phyloP scores from a whole-genome alignment of 1,140 invertebrate genomes.

The Heliconius congener region DNA sequence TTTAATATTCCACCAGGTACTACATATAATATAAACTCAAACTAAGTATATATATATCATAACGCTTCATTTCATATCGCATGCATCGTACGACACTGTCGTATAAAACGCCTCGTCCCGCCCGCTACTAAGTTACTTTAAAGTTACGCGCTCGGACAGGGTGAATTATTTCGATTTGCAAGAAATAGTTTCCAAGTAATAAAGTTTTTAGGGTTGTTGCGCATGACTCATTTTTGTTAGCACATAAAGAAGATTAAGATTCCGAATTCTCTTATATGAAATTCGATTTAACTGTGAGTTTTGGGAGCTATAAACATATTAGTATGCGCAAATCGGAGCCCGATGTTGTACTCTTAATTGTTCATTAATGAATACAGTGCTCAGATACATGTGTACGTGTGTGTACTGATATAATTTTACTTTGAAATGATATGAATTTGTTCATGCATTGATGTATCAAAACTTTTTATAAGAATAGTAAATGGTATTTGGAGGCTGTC shows the following conservation, averaged over 20 bases:
- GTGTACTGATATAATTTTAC: background rate
- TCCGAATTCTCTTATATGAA: constrained; percentile 36
- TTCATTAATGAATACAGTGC: background rate
- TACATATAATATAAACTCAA: too few species aligned
- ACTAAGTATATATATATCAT: constrained; percentile 32
- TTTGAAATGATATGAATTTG: background rate
- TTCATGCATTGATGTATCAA: background rate
- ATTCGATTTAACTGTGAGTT: constrained; percentile 5
- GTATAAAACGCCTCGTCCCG: constrained; percentile 49
- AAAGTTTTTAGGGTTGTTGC: constrained; percentile 66
- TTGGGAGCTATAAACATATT: background rate
- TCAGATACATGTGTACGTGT: background rate
- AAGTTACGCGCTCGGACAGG: constrained; percentile 59
- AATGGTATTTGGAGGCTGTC: too few species aligned
- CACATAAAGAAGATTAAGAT: constrained; percentile 51
- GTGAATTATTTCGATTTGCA: constrained; percentile 72
- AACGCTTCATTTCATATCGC: constrained; percentile 58
- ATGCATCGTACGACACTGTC: constrained; percentile 51
- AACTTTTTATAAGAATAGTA: too few species aligned
- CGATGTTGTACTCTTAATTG: background rate
- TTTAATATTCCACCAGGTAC: too few species aligned
- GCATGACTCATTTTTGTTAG: constrained; percentile 61
- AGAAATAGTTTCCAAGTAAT: constrained; percentile 66
- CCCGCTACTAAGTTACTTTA: constrained; percentile 61
- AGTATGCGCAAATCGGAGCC: background rate